Base-by-base conservation (phyloP, 1,140 invertebrate species). In the fruit fly (Drosophila melanogaster) region DNA sequence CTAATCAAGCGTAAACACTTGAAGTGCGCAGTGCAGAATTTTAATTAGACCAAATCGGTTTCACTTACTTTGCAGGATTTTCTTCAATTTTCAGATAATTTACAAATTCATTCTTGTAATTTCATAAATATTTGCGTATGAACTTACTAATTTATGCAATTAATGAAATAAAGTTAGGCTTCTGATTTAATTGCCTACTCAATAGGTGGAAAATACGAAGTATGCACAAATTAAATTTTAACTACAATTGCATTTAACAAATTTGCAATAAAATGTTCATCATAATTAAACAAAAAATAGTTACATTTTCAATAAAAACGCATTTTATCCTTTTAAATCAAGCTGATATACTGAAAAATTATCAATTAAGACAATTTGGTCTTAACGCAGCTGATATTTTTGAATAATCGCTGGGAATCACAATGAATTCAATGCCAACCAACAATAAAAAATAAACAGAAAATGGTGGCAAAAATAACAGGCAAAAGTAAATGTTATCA, bases 381-480 rank as follows among this genome's bases (percentile, higher is more conserved):
- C n/a, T 41, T 59, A 62, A 59, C 59, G 12, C 58, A 59, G 14
- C 26, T 59, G 37, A 40, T 30, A n/a, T 57, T 60, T 26, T 8
- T 22, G 33, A 12, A 57, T 19, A 40, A 37, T 3, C 22, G 14
- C 14, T 61, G 51, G 26, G 24, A 33, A 14, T 26, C 54, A 11
- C 37, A 58, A 59, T 37, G 10, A 3, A 33, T 41, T 17, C n/a
- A 61, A 33, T 22, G 17, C 8, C 14, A 61, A 33, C 4, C 30
- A 50, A 17, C n/a, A 50, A 10, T 30, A 50, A 4, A 30, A 30
- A 10, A 49, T 8, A 33, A 14, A 50, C 26, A 19, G 10, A n/a
- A 30, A 19, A 35, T 11, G 17, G 30, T 35, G 19, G 17, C n/a
- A 35, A 14, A 19, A 50, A 33, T 50, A 19, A 50, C 26, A 24